Base-by-base conservation (phyloP, 1,140 invertebrate species). In the Trichoplusia ni region DNA sequence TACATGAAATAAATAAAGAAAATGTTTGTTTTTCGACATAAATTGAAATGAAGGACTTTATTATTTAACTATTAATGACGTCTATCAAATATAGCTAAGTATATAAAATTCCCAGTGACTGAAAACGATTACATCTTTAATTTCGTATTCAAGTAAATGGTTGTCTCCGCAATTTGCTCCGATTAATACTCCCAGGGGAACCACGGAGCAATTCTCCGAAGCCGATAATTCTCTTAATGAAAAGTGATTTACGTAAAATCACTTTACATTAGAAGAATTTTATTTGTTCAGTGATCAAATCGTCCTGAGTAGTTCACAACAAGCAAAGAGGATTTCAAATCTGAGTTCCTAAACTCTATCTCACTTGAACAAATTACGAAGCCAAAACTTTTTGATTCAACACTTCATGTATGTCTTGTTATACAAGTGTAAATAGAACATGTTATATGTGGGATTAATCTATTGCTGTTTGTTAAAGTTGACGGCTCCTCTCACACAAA, bases 241-340 rank as follows among this genome's bases (percentile, higher is more conserved):
- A 51, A 51, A 51, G 29, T 35, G 31, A 51, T 51, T 51, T 21
- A 51, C 47, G n/a, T n/a, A n/a, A n/a, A n/a, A n/a, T n/a, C n/a
- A n/a, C n/a, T n/a, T n/a, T n/a, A n/a, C n/a, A n/a, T n/a, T n/a
- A n/a, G n/a, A n/a, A n/a, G n/a, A n/a, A 35, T 29, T 33, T 46
- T 27, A 23, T 27, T 35, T 35, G 16, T 33, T 51, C 11, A 51
- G n/a, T 51, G 29, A 51, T 35, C 47, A 7, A 33, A 35, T 1
- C 29, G 18, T 29, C 16, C 18, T 49, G 11, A 6, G 29, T 33
- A n/a, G 8, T 33, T 33, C 11, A 33, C 1, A n/a, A 33, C 3
- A 33, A n/a, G 0, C 9, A 11, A n/a, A 33, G 8, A 11, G 9
- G 11, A n/a, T n/a, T 8, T 33, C 29, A 6, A 33, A n/a, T 33